A percentile compares a stretch with the other conserved stretches of the same genome.
Evolutionary conservation across 2,113 vertebrate genomes (phyloP).

Genomic region (Oreochromis tanganicae): DNA sequence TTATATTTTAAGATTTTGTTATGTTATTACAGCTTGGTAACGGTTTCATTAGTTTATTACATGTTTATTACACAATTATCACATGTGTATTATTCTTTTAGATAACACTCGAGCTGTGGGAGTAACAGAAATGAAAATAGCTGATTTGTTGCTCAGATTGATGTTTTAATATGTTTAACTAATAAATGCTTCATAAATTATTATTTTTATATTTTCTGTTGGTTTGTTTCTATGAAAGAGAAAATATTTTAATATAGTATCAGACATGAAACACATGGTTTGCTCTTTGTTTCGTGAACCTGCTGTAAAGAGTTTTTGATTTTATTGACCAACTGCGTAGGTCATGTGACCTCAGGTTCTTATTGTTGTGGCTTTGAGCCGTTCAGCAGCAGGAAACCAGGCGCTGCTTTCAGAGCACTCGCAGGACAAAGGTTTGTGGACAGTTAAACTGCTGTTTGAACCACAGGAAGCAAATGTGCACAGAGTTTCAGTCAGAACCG

Average conservation of each 20-base stretch:
- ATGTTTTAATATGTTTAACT: neutral
- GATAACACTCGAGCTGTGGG: neutral
- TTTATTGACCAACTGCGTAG: neutral
- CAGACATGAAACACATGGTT: neutral
- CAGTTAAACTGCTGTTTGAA: neutral
- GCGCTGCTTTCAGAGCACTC: neutral
- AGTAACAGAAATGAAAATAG: neutral
- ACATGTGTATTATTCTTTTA: neutral
- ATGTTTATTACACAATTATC: fast-evolving
- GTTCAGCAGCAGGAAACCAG: neutral
- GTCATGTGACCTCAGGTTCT: neutral
- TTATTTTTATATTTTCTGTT: neutral
- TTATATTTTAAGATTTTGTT: neutral
- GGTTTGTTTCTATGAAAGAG: neutral
- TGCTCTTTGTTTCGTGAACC: neutral
- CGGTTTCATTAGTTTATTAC: neutral
- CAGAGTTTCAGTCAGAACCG: neutral
- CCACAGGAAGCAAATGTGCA: neutral
- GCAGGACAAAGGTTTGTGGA: neutral
- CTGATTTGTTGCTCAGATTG: neutral
- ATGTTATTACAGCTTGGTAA: neutral
- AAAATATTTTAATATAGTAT: neutral
- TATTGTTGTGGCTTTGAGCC: neutral
- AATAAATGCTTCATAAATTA: neutral
- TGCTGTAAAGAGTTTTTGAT: neutral